Evolutionary conservation across 2,888 invertebrate genomes (phyloP).

Genomic region (Chymomyza fuscimana): DNA sequence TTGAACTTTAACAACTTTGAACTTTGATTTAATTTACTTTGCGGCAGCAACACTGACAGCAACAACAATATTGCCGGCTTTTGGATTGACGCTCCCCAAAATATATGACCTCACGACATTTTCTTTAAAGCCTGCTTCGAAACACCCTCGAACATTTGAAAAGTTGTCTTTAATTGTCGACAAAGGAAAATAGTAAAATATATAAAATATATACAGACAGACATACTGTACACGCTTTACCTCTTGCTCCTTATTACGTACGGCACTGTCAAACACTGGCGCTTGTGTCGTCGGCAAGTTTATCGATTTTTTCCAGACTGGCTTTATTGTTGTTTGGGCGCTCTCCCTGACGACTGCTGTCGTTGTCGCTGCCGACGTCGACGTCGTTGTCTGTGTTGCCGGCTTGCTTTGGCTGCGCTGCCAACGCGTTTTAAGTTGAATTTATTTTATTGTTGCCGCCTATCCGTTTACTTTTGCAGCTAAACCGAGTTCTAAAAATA

Average conservation of each 20-base stretch:
- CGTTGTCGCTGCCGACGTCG: slow-evolving; percentile 17
- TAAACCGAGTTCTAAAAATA: neutral
- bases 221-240: neutral
- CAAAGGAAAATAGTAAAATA: neutral
- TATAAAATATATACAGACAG: slow-evolving; percentile 35
- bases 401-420: slow-evolving; percentile 4
- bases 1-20: slow-evolving; percentile 56
- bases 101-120: neutral
- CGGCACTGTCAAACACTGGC: no score
- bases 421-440: slow-evolving; percentile 12
- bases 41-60: neutral
- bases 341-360: slow-evolving; percentile 6
- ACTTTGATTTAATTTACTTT: slow-evolving; percentile 44
- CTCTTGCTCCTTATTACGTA: neutral
- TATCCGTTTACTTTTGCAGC: neutral
- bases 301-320: slow-evolving; percentile 62
- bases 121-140: neutral
- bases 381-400: slow-evolving; percentile 9
- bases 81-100: neutral
- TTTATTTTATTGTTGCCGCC: slow-evolving; percentile 1
- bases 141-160: neutral
- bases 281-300: slow-evolving; percentile 43
- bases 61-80: slow-evolving; percentile 13
- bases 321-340: slow-evolving; percentile 28
- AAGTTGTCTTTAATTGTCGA: neutral